These are phyloP conservation scores for Choloepus didactylus DNA, from an alignment of 2,797 vertebrate species.

Conservation along the genomic window DNA sequence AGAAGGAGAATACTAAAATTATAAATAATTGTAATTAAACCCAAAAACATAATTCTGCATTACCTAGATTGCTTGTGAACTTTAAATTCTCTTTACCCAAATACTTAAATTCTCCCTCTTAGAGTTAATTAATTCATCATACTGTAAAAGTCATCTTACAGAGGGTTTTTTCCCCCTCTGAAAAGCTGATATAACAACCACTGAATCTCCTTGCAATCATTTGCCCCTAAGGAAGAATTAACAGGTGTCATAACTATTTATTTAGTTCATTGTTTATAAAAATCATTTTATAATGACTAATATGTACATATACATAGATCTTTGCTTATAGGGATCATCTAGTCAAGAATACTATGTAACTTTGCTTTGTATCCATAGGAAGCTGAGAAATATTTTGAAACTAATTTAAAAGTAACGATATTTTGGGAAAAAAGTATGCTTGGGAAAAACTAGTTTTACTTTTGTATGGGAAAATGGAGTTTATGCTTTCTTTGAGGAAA, in stretches of 20 bases:
- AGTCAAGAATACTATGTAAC: background rate
- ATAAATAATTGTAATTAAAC: background rate
- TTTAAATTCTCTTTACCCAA: background rate
- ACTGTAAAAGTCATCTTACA: background rate
- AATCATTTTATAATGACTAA: background rate
- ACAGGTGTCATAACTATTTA: background rate
- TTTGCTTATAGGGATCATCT: background rate
- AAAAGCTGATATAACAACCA: background rate
- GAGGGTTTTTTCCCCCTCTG: background rate
- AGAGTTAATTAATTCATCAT: background rate
- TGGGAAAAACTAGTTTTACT: background rate
- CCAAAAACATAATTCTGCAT: background rate
- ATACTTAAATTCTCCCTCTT: background rate
- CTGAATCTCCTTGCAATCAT: background rate
- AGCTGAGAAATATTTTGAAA: background rate
- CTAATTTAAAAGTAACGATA: background rate
- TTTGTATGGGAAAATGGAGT: background rate
- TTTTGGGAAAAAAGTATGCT: background rate
- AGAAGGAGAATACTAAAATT: conserved; percentile 35
- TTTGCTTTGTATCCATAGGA: conserved; percentile 4
- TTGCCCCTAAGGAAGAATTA: background rate
- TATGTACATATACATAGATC: background rate
- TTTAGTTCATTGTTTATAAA: background rate
- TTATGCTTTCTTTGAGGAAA: conserved; percentile 37
- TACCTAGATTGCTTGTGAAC: background rate